Evolutionary conservation across 2,797 vertebrate species (phyloP), one percentile per base, ranked within the genome.

Genomic region (Epinephelus malabaricus): DNA sequence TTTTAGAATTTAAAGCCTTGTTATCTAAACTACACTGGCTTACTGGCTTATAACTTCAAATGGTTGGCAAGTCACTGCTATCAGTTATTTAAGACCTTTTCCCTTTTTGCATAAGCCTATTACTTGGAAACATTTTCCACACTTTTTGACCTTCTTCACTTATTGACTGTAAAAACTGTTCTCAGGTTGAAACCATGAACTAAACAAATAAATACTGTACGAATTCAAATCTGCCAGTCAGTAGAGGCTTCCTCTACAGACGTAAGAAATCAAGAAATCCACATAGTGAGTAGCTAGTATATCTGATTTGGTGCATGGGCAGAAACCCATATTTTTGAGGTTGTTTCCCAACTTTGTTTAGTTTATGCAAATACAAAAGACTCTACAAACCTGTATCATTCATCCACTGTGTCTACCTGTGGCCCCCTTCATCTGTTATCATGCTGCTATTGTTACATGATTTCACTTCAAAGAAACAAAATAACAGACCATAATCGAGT

Each of bases 11-110:
- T 10, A 59, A 65, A 76, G 46, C 17, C 12, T 45, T 6, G 18
- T 83, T 72, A 55, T 75, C 49, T 49, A 51, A 80, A 72, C 34
- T 53, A 59, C 61, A 67, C 14, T 66, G 50, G 45, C 61, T 79
- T 79, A 73, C 46, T 70, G 54, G 73, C 58, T 68, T 27, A 63
- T 7, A 46, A 78, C 59, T 64, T 63, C 53, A 74, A 73, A 81
- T 56, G 25, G 11, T 45, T 81, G 40, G 51, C 49, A 83, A 76
- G 23, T 78, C 47, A 47, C 55, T 51, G 40, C 58, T 66, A 54
- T 82, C 58, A 73, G 14, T 76, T 25, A 50, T 55, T 6, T 66
- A 45, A 76, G 66, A 5, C 6, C 38, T 9, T 25, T 50, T 17
- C 2, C 2, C 27, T 81, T 77, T 75, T 73, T 63, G 53, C 27